These are phyloP conservation scores for Tamandua tetradactyla DNA, from an alignment of 2,797 vertebrate species.

Conservation along the genomic window DNA sequence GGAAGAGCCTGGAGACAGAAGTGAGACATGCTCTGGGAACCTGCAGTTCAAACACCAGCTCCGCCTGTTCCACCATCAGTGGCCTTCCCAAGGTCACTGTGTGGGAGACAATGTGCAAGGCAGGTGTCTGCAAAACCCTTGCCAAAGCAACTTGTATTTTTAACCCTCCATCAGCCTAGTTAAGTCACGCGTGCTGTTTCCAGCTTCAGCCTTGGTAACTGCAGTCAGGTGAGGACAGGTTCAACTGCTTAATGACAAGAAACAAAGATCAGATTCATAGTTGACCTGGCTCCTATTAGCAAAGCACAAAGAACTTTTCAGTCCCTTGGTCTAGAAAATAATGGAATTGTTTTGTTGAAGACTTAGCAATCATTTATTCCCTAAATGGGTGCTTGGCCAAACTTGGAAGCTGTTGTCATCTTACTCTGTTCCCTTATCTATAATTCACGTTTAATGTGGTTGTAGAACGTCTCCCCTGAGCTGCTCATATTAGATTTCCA, in stretches of 20 bases:
- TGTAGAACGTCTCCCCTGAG: neutral
- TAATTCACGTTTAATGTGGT: neutral
- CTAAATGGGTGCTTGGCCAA: neutral
- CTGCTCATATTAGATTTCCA: neutral
- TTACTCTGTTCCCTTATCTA: neutral
- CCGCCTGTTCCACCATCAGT: neutral
- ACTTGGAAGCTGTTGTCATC: neutral
- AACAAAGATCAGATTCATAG: neutral
- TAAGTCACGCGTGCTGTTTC: neutral
- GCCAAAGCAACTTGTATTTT: constrained; percentile 44
- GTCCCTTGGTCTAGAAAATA: neutral
- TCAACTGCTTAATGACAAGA: neutral
- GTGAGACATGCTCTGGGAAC: neutral
- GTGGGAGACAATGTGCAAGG: constrained; percentile 49
- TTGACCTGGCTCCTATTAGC: neutral
- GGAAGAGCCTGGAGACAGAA: neutral
- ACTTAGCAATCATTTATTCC: neutral
- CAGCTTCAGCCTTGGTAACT: neutral
- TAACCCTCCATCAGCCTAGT: constrained; percentile 9
- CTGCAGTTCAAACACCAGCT: accelerated
- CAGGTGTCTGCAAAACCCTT: constrained; percentile 17
- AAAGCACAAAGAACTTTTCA: neutral
- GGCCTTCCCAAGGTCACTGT: constrained; percentile 37
- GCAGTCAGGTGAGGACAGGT: neutral
- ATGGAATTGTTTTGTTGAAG: neutral